phyloP scores from a whole-genome alignment of 2,113 vertebrate species.

The Indicator indicator region DNA sequence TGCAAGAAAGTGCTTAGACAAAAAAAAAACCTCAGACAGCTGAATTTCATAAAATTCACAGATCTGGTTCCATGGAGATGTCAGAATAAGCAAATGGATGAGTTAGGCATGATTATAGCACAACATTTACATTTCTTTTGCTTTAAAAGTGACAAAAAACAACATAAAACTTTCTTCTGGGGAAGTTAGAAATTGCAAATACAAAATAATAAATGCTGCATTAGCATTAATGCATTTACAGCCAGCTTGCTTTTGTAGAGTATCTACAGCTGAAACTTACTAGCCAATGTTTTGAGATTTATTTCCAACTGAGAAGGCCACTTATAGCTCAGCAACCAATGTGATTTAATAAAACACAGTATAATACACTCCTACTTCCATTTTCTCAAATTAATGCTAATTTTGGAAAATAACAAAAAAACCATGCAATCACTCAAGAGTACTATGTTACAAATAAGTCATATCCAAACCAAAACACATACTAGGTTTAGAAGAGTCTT shows the following conservation, averaged over 20 bases:
- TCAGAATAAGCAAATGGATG: conserved; percentile 40
- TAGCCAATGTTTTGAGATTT: background rate
- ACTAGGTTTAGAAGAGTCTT: background rate
- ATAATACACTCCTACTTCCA: background rate
- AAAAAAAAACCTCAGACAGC: background rate
- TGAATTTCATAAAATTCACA: conserved; percentile 50
- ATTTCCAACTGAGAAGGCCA: conserved; percentile 21
- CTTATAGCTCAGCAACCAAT: conserved; percentile 25
- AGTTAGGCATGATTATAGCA: conserved; percentile 28
- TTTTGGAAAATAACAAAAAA: background rate
- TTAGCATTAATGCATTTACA: background rate
- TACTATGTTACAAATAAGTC: background rate
- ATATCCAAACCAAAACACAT: background rate
- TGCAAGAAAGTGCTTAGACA: background rate
- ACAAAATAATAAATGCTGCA: background rate
- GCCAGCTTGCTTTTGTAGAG: background rate
- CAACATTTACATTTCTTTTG: conserved; percentile 21
- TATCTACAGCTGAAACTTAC: background rate
- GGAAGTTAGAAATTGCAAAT: background rate
- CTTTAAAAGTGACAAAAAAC: background rate
- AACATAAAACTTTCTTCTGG: background rate
- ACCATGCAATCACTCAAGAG: background rate
- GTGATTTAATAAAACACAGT: conserved; percentile 44
- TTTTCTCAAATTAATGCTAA: conserved; percentile 2
- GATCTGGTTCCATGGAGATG: conserved; percentile 35